Evolutionary conservation across 2,888 invertebrate genomes (phyloP), one percentile per base, ranked within the genome.

Genomic region (Exephanes ischioxanthus): DNA sequence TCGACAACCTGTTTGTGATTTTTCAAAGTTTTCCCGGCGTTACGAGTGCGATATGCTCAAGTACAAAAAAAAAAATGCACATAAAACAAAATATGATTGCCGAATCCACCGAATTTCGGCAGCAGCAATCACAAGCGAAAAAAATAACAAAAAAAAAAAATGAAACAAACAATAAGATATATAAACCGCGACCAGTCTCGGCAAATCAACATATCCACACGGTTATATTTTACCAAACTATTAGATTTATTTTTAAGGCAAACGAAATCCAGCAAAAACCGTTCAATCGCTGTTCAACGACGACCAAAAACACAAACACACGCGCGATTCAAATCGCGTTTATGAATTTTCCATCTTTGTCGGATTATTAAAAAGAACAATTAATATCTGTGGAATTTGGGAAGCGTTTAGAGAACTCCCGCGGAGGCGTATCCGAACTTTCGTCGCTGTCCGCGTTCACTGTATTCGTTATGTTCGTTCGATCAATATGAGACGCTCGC

Each of bases 1-100:
- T 66, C 53, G 63, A 83, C 26, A 63, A 33, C 63, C 16, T n/a
- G 30, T 63, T 30, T 26, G 63, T 7, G 63, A 63, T 66, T 84
- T 83, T 83, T 58, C 58, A 80, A 83, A 84, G 80, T 87, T 83
- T 83, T 48, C 80, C 80, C 85, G 88, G 85, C 71, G 77, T 73
- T 75, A 45, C 63, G 75, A 71, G 75, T 81, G 87, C 87, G 83
- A 81, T 87, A 81, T 55, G 87, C 75, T 72, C 87, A 88, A 91
- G 90, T 91, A 91, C 91, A 91, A 91, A 90, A 33, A 91, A 90
- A 33, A 86, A 81, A 73, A 33, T 26, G 63, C 14, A 55, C 11
- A 63, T 48, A 61, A 4, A 53, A 41, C 41, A 51, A 76, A 37
- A 61, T n/a, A 73, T 30, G 45, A 72, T 76, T 51, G 82, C 86